A percentile compares a stretch with the other conserved stretches of the same genome.
Conservation (phyloP, 1,140 invertebrate species). For the Drosophila leontia region DNA sequence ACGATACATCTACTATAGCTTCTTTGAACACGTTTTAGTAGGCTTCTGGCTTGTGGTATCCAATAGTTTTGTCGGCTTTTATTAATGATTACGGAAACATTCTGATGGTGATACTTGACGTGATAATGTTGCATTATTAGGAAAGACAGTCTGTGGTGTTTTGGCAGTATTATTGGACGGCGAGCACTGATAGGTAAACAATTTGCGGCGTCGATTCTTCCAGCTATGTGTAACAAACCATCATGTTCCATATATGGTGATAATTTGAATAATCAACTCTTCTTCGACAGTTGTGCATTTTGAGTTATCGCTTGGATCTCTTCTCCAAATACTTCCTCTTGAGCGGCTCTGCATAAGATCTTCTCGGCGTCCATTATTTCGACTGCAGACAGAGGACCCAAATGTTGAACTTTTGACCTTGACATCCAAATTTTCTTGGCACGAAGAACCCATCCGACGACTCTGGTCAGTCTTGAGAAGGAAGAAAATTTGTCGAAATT, state of each 20-base stretch:
- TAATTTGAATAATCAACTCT: background rate
- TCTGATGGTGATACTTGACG: too few relatives aligned
- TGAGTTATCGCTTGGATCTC: background rate
- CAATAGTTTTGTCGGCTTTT: too few relatives aligned
- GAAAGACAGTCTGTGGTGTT: background rate
- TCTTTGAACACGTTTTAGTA: too few relatives aligned
- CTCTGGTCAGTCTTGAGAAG: background rate
- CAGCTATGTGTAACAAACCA: background rate
- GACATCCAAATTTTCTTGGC: background rate
- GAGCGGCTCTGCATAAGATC: background rate
- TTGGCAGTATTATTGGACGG: background rate
- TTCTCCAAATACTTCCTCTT: background rate
- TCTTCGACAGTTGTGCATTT: background rate
- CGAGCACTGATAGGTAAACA: constrained; percentile 3
- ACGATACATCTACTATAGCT: too few relatives aligned
- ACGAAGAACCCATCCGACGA: background rate
- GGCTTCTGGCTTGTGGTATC: too few relatives aligned
- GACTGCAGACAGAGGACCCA: background rate
- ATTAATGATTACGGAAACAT: too few relatives aligned
- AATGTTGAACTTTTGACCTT: background rate
- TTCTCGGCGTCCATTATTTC: background rate
- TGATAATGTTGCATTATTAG: too few relatives aligned
- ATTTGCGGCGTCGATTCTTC: background rate
- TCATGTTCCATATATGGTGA: background rate
- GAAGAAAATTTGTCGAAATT: background rate